Conservation (phyloP, 2,888 invertebrate species). For the Pomacea canaliculata region DNA sequence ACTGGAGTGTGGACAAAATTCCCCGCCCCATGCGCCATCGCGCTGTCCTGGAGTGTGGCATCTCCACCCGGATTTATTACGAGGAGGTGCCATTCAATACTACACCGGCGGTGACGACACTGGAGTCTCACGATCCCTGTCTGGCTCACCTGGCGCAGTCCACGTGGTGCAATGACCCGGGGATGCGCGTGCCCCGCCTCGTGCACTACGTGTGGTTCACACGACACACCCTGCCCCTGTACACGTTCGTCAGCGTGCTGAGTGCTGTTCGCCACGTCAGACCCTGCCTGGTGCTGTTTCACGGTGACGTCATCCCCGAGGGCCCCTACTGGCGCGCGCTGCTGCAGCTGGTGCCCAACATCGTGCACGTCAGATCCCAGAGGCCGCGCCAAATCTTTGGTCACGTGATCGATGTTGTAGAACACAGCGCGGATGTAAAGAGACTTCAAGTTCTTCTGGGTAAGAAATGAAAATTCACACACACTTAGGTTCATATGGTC, state of each 20-base stretch:
- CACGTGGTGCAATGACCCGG: slow-evolving; percentile 26
- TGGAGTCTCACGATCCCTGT: slow-evolving; percentile 31
- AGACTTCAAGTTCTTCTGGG: slow-evolving; percentile 45
- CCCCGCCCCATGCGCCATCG: neutral
- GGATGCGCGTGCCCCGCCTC: slow-evolving; percentile 42
- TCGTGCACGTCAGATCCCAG: slow-evolving; percentile 43
- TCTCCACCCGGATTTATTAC: neutral
- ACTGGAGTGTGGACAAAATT: neutral
- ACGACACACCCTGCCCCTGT: slow-evolving; percentile 40
- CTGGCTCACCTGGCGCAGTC: slow-evolving; percentile 27
- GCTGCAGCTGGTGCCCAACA: slow-evolving; percentile 44
- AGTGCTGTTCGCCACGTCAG: slow-evolving; percentile 45
- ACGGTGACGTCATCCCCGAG: slow-evolving; percentile 45
- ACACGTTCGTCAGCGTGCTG: slow-evolving; percentile 48
- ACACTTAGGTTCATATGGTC: neutral
- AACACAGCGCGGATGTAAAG: slow-evolving; percentile 55
- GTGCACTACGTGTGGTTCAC: slow-evolving; percentile 56
- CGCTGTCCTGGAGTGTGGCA: neutral
- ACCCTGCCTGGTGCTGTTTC: slow-evolving; percentile 54
- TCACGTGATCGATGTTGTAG: slow-evolving; percentile 39
- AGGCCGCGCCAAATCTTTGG: slow-evolving; percentile 46
- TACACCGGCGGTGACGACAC: slow-evolving; percentile 15
- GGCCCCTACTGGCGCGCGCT: slow-evolving; percentile 51
- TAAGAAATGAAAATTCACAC: slow-evolving; percentile 14
- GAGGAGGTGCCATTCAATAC: slow-evolving; percentile 4